Base-by-base conservation (phyloP, 2,888 invertebrate species). In the Drosophila fulvimacula region DNA sequence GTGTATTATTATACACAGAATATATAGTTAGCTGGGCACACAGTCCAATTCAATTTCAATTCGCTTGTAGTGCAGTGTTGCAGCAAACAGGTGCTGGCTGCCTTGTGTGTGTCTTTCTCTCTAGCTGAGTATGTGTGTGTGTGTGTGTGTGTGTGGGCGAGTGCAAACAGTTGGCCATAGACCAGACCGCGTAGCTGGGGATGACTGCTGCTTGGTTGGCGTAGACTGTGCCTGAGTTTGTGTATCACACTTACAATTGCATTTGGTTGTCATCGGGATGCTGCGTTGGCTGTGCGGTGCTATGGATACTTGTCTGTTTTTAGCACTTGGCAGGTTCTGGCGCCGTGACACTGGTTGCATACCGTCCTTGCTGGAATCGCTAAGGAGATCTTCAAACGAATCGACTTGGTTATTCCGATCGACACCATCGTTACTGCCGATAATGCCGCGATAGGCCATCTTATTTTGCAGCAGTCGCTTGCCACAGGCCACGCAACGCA, bases 371-470 rank as follows among this genome's bases (percentile, higher is more conserved):
- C 42, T 56, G n/a, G 13, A 13, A 10, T 66, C 55, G 41, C 41
- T 4, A 0, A 71, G 6, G 2, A 61, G 5, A 17, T 88, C 82
- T 3, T 88, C 85, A 6, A 69, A 82, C 9, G 77, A 74, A 36
- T 85, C 82, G 10, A 86, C 88, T 24, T 34, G 39, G 10, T 56
- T 68, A 7, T 17, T 55, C 5, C 38, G 64, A 34, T 58, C 42
- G 41, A 41, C 27, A 15, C 38, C 42, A 3, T 75, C 70, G 17
- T 70, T 55, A 6, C 44, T 70, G 32, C 64, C 73, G 21, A 85
- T 69, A 46, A 85, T 72, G 52, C 84, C 84, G 11, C 84, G 89
- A 57, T 79, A 89, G 1, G 84, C 73, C 84, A 84, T 84, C 30
- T 17, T 79, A 5, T 15, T 19, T 6, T 7, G 17, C 3, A 19